Percentiles rank a stretch among this genome's conserved stretches.
Conservation (phyloP, 1,140 invertebrate species). For the Mycetomoellerius zeteki region DNA sequence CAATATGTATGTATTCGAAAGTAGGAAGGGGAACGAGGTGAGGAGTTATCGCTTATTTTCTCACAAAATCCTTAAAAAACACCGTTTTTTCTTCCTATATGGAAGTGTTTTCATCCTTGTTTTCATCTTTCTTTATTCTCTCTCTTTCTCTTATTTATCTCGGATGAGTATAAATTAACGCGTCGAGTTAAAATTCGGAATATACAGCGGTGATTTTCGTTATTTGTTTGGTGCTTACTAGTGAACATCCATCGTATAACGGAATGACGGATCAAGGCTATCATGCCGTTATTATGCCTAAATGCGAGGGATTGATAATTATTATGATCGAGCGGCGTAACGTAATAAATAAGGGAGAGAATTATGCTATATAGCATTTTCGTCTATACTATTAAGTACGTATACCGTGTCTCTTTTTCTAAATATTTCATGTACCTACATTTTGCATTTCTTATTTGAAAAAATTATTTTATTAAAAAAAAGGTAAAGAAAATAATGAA, state of each 20-base stretch:
- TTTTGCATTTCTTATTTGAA: neutral
- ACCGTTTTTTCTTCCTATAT: neutral
- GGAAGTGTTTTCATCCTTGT: slow-evolving; percentile 16
- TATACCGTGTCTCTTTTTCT: neutral
- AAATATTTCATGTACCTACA: neutral
- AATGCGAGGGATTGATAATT: slow-evolving; percentile 78
- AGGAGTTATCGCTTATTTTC: slow-evolving; percentile 15
- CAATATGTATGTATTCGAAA: slow-evolving; percentile 20
- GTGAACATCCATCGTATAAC: slow-evolving; percentile 38
- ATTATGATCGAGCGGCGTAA: slow-evolving; percentile 76
- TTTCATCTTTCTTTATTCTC: neutral
- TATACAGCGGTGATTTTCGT: slow-evolving; percentile 8
- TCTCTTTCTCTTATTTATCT: slow-evolving; percentile 30
- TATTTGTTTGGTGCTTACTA: slow-evolving; percentile 21
- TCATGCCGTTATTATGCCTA: slow-evolving; percentile 72
- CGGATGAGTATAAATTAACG: slow-evolving; percentile 17
- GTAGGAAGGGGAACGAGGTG: neutral
- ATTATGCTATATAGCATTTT: neutral
- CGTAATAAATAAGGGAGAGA: slow-evolving; percentile 42
- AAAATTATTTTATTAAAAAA: neutral
- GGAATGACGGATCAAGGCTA: slow-evolving; percentile 69
- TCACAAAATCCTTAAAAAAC: slow-evolving; percentile 11
- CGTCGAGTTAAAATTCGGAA: slow-evolving; percentile 2
- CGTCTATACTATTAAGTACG: neutral
- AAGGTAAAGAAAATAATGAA: neutral